A percentile compares a stretch with the other conserved stretches of the same genome.
phyloP scores from a whole-genome alignment of 2,888 invertebrate species.

The Agrotis clavis region DNA sequence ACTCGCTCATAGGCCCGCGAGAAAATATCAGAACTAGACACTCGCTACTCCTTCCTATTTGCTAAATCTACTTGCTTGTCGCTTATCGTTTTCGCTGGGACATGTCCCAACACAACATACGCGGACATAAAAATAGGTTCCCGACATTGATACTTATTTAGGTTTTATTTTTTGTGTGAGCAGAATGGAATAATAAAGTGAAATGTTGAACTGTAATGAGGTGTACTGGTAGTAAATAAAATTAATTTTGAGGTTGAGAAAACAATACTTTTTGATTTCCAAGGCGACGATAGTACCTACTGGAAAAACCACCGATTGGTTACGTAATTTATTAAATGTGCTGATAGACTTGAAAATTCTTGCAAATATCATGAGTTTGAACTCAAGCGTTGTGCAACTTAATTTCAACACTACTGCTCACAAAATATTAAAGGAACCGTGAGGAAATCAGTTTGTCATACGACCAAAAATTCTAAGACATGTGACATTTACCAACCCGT shows the following conservation, averaged over 20 bases:
- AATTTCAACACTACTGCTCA: no score
- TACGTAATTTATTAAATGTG: no score
- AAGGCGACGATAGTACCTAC: no score
- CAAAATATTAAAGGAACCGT: no score
- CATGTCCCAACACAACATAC: not conserved
- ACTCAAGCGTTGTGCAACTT: no score
- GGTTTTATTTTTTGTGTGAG: slow-evolving; percentile 32
- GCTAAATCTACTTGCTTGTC: not conserved
- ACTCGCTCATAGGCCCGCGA: not conserved
- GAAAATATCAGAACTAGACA: not conserved
- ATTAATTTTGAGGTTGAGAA: not conserved
- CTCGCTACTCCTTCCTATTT: not conserved
- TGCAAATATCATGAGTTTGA: no score
- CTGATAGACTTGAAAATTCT: no score
- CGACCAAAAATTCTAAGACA: no score
- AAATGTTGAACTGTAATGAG: slow-evolving; percentile 1
- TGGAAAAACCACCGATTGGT: no score
- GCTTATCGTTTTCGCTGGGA: not conserved
- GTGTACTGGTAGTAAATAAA: not conserved
- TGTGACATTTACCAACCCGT: no score
- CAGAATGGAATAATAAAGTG: slow-evolving; percentile 22
- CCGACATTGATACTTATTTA: slow-evolving; percentile 26
- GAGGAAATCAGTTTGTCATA: no score
- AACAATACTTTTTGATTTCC: not conserved
- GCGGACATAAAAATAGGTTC: slow-evolving; percentile 33